Evolutionary conservation across 1,140 invertebrate species (phyloP).

Genomic region (Temnothorax longispinosus): DNA sequence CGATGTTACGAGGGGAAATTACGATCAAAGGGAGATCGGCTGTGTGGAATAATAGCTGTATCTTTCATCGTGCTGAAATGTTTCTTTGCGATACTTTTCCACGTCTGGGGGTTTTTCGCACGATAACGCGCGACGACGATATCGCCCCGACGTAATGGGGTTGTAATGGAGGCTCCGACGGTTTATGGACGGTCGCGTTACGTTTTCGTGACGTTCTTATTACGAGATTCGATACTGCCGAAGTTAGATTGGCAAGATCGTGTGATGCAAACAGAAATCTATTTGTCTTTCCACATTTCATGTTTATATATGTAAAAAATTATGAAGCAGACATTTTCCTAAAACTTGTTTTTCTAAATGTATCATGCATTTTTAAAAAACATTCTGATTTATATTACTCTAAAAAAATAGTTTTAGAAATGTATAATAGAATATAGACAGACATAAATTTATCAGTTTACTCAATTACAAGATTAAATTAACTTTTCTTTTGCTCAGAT

Average conservation of each 20-base stretch:
- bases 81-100: slow-evolving; percentile 42
- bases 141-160: slow-evolving; percentile 26
- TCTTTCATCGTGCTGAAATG: slow-evolving; percentile 46
- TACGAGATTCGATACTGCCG: slow-evolving; percentile 30
- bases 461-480: neutral
- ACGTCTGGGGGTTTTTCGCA: slow-evolving; percentile 33
- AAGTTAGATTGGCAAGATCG: neutral
- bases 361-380: neutral
- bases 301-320: neutral
- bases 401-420: neutral
- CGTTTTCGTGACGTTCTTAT: slow-evolving; percentile 14
- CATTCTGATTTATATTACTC: neutral
- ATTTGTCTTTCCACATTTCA: neutral
- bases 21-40: slow-evolving; percentile 64
- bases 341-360: neutral
- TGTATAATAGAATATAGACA: neutral
- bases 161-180: slow-evolving; percentile 44
- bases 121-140: slow-evolving; percentile 55
- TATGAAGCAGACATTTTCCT: too few species aligned
- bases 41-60: slow-evolving; percentile 59
- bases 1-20: slow-evolving; percentile 62
- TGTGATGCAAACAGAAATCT: neutral
- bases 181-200: slow-evolving; percentile 30
- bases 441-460: neutral
- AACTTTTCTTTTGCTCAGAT: neutral